Evolutionary conservation across 1,140 invertebrate genomes (phyloP).

Genomic region (Caenorhabditis elegans): DNA sequence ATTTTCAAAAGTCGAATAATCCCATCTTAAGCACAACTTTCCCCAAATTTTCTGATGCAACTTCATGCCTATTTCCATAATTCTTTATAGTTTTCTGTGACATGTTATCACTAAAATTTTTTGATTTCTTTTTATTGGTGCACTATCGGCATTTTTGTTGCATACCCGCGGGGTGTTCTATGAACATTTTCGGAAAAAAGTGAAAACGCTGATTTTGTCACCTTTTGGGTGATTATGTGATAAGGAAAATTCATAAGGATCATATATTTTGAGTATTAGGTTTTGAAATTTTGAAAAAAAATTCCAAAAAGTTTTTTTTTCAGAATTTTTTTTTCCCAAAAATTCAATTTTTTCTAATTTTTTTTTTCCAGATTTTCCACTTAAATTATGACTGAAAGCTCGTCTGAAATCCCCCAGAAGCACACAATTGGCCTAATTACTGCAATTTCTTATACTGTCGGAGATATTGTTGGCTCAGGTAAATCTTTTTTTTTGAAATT

Average conservation of each 20-base stretch:
- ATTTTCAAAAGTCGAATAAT: background rate
- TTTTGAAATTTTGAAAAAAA: background rate
- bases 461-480: slow-evolving; percentile 60
- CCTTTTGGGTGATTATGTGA: no score
- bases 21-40: background rate
- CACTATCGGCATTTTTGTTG: background rate
- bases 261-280: background rate
- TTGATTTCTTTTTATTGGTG: background rate
- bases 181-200: background rate
- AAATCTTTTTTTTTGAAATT: background rate
- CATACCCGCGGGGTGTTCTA: background rate
- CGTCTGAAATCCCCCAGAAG: background rate
- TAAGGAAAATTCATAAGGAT: background rate
- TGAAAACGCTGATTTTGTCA: background rate
- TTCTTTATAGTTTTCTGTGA: background rate
- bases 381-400: background rate
- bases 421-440: slow-evolving; percentile 52
- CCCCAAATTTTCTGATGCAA: background rate
- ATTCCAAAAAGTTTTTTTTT: background rate
- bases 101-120: background rate
- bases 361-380: background rate
- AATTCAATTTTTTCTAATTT: no score
- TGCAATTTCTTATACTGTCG: slow-evolving; percentile 57
- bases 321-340: background rate
- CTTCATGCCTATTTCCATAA: background rate